phyloP scores from a whole-genome alignment of 2,797 vertebrate genomes.

The Sandelia bainsii region DNA sequence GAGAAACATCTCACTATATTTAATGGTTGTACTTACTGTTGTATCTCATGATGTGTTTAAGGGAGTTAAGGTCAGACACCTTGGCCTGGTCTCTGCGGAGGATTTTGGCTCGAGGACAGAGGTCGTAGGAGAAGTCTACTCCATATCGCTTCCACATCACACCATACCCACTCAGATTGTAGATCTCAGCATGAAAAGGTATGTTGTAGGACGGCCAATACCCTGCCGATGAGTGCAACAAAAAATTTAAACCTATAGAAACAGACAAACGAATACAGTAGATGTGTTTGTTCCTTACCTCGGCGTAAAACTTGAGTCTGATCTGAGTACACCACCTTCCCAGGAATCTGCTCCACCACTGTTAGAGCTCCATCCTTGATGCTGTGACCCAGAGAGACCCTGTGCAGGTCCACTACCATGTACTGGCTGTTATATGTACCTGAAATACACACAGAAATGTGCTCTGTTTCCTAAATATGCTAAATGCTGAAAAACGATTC shows the following conservation, averaged over 20 bases:
- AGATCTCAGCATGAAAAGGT: constrained; percentile 90
- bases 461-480: not conserved
- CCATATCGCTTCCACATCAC: constrained; percentile 85
- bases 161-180: constrained; percentile 88
- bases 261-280: not conserved
- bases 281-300: constrained; percentile 77
- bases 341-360: constrained; percentile 91
- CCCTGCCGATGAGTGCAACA: constrained; percentile 76
- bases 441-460: constrained; percentile 53
- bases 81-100: constrained; percentile 91
- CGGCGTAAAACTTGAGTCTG: constrained; percentile 88
- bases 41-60: constrained; percentile 94
- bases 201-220: constrained; percentile 96
- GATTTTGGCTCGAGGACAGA: constrained; percentile 92
- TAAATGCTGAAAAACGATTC: not conserved
- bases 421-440: constrained; percentile 95
- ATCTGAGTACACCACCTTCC: constrained; percentile 88
- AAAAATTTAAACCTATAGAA: not conserved
- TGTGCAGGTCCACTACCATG: constrained; percentile 92
- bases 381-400: constrained; percentile 81
- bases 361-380: constrained; percentile 87
- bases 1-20: too few species aligned
- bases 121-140: constrained; percentile 90
- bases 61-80: constrained; percentile 84
- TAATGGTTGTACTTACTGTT: constrained; percentile 83